phyloP scores from a whole-genome alignment of 2,113 vertebrate species.

The Cheirogaleus medius region DNA sequence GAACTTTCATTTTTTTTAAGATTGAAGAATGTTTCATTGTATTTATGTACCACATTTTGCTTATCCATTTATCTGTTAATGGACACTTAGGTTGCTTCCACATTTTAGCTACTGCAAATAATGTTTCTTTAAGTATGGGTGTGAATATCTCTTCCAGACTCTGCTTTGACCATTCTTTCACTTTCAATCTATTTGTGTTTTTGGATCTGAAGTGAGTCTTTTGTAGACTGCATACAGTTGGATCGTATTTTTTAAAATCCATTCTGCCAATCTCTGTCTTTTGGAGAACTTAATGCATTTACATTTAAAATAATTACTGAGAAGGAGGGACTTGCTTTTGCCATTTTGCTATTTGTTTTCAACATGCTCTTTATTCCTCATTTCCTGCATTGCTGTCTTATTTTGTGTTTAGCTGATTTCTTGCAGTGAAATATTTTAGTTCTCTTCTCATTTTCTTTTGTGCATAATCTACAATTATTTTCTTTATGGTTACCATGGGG shows the following conservation, averaged over 20 bases:
- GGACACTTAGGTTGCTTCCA: background rate
- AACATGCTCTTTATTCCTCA: background rate
- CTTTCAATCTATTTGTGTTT: background rate
- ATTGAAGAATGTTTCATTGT: background rate
- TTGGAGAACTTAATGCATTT: background rate
- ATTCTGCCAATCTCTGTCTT: background rate
- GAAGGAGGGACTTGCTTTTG: background rate
- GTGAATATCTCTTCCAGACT: background rate
- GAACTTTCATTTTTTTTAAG: background rate
- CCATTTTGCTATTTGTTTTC: slow-evolving; percentile 11
- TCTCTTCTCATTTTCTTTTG: slow-evolving; percentile 46
- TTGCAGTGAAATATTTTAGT: slow-evolving; percentile 41
- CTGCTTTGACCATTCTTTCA: background rate
- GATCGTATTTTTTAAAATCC: background rate
- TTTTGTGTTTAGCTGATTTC: slow-evolving; percentile 13
- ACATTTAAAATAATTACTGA: background rate
- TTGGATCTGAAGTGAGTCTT: background rate
- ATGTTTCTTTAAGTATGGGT: background rate
- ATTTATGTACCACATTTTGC: background rate
- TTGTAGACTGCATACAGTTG: background rate
- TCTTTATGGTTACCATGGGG: slow-evolving; percentile 52
- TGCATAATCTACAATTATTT: slow-evolving; percentile 49
- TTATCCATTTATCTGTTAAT: background rate
- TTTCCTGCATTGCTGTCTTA: background rate
- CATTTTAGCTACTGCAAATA: background rate